These are phyloP conservation scores for Danio choprae DNA, from an alignment of 2,797 vertebrate species.

Conservation along the genomic window DNA sequence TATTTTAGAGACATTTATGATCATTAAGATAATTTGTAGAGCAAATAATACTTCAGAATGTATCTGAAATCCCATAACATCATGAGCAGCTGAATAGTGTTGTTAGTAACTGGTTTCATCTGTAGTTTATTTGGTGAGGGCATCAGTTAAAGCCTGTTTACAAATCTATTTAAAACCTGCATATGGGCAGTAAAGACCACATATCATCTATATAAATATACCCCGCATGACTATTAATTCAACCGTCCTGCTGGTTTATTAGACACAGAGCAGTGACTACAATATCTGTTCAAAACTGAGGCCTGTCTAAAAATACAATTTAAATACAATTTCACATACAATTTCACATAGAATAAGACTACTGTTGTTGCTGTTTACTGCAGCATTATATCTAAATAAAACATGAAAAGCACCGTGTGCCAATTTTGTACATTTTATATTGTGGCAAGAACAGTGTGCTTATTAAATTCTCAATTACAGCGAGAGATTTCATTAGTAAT, in stretches of 20 bases:
- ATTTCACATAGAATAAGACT: no score
- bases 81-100: not conserved
- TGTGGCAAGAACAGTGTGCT: not conserved
- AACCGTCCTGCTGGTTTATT: not conserved
- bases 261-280: not conserved
- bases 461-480: slow-evolving; percentile 7
- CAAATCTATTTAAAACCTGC: not conserved
- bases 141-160: not conserved
- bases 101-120: not conserved
- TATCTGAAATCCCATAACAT: not conserved
- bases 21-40: not conserved
- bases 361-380: not conserved
- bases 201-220: not conserved
- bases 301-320: not conserved
- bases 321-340: not conserved
- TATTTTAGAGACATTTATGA: no score
- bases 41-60: not conserved
- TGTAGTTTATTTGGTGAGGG: not conserved
- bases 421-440: slow-evolving; percentile 2
- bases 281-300: not conserved
- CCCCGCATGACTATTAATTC: not conserved
- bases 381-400: not conserved
- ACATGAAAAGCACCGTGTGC: not conserved
- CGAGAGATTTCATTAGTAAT: not conserved
- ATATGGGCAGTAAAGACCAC: not conserved